Conservation (phyloP, 2,797 vertebrate species). For the Alca torda region DNA sequence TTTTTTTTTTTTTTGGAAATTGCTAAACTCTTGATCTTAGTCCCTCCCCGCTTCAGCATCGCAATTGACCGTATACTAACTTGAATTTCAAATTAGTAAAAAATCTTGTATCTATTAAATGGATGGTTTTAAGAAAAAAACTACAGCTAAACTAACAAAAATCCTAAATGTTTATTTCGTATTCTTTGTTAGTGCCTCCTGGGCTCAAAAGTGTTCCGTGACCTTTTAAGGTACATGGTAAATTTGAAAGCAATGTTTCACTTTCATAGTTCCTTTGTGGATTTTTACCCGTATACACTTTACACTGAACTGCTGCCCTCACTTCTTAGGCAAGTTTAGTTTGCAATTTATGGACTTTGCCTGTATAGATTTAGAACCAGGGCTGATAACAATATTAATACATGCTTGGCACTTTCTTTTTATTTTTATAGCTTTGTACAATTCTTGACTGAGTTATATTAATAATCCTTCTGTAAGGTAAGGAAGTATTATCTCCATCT, state of each 20-base stretch:
- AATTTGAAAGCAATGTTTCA: background rate
- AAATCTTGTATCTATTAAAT: background rate
- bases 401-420: background rate
- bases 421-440: background rate
- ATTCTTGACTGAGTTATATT: background rate
- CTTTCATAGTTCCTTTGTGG: background rate
- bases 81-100: background rate
- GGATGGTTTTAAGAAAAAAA: background rate
- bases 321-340: background rate
- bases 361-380: background rate
- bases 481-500: background rate
- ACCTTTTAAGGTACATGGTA: background rate
- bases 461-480: background rate
- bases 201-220: background rate
- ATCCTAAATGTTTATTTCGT: background rate
- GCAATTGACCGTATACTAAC: background rate
- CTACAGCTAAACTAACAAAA: background rate
- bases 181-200: background rate
- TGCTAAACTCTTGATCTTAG: background rate
- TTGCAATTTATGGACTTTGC: conserved; percentile 4
- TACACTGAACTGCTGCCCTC: background rate
- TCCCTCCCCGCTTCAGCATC: background rate
- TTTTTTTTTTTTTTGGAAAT: background rate
- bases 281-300: background rate
- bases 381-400: background rate